Evolutionary conservation across 2,113 vertebrate species (phyloP).

Genomic region (Aphyosemion australe): DNA sequence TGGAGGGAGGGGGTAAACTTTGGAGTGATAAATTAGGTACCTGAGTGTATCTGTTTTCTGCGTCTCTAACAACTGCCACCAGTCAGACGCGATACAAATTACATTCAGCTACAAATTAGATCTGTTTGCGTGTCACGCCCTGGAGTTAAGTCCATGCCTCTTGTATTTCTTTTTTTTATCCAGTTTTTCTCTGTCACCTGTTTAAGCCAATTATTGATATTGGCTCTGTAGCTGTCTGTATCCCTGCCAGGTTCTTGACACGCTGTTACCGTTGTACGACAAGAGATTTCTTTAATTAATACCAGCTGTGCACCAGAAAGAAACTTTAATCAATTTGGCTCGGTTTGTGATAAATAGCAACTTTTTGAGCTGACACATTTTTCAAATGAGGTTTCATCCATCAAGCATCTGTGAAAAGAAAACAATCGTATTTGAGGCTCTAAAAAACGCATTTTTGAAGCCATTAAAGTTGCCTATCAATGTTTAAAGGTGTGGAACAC

Average conservation of each 20-base stretch:
- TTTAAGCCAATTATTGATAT: conserved; percentile 73
- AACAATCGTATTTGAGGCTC: conserved; percentile 17
- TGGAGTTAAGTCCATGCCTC: conserved; percentile 64
- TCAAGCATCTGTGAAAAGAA: conserved; percentile 22
- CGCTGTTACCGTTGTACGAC: conserved; percentile 40
- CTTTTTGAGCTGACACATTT: conserved; percentile 33
- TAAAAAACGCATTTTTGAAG: conserved; percentile 5
- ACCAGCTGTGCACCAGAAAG: conserved; percentile 25
- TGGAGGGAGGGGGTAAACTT: conserved; percentile 20
- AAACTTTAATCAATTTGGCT: conserved; percentile 34
- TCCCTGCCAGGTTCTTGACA: conserved; percentile 51
- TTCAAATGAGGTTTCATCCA: conserved; percentile 32
- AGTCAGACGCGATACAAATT: conserved; percentile 74
- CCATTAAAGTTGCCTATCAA: too few species aligned
- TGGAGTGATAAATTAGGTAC: conserved; percentile 68
- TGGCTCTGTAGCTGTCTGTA: conserved; percentile 41
- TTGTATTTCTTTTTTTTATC: conserved; percentile 28
- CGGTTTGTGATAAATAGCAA: conserved; percentile 2
- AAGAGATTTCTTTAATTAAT: conserved; percentile 58
- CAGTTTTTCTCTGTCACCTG: conserved; percentile 66
- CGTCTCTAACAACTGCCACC: conserved; percentile 62
- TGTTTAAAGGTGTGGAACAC: too few species aligned
- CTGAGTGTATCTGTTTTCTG: conserved; percentile 51
- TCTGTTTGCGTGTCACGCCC: conserved; percentile 62
- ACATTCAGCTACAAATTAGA: conserved; percentile 71